A percentile compares a stretch with the other conserved stretches of the same genome.
Conservation (phyloP, 2,797 vertebrate genomes). For the Enteromius anoplus region DNA sequence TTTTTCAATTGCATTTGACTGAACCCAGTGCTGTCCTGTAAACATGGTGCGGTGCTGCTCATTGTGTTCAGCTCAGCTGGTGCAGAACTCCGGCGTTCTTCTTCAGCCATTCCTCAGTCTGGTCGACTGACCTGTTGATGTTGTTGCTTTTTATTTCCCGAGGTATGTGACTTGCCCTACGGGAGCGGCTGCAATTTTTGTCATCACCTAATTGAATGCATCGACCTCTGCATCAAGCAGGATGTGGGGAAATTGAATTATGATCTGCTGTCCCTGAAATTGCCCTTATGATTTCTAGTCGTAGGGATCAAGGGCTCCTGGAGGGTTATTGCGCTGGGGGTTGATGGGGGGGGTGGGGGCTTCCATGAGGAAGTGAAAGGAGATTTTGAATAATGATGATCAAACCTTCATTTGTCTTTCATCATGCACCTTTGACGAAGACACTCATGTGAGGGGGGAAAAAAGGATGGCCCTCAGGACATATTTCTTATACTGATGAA, state of each 20-base stretch:
- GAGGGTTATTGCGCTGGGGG: slow-evolving; percentile 25
- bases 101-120: not conserved
- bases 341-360: not conserved
- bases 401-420: slow-evolving; percentile 39
- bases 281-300: slow-evolving; percentile 50
- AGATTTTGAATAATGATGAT: slow-evolving; percentile 45
- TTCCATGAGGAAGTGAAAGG: slow-evolving; percentile 6
- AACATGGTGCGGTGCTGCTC: not conserved
- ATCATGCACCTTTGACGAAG: slow-evolving; percentile 25
- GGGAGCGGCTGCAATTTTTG: slow-evolving; percentile 45
- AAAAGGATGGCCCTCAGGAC: not conserved
- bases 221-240: slow-evolving; percentile 50
- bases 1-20: slow-evolving; percentile 39
- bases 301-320: slow-evolving; percentile 26
- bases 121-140: slow-evolving; percentile 10
- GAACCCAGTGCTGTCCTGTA: slow-evolving; percentile 3
- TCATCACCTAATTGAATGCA: slow-evolving; percentile 58
- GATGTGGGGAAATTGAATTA: slow-evolving; percentile 57
- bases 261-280: slow-evolving; percentile 52
- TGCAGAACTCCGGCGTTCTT: not conserved
- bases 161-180: slow-evolving; percentile 12
- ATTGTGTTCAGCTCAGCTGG: not conserved
- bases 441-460: not conserved
- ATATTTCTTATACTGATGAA: slow-evolving; percentile 22
- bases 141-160: slow-evolving; percentile 19